phyloP scores from a whole-genome alignment of 2,113 vertebrate species.

The Pungitius pungitius region DNA sequence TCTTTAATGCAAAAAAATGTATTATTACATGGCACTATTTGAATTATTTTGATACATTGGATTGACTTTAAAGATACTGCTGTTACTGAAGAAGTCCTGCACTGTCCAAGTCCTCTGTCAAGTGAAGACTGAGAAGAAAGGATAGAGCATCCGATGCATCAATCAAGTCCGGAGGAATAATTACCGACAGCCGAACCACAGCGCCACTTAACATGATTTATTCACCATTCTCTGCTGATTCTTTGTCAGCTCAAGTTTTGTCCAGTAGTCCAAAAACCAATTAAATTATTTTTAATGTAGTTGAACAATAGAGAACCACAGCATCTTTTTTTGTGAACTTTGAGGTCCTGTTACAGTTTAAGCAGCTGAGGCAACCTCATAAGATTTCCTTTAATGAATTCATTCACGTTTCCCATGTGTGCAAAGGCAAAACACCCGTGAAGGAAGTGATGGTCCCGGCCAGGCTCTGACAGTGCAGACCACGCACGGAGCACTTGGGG shows the following conservation, averaged over 20 bases:
- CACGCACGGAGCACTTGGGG: slow-evolving; percentile 39
- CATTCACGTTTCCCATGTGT: background rate
- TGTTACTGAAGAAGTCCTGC: background rate
- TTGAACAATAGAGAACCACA: background rate
- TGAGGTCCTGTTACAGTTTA: background rate
- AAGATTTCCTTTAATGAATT: background rate
- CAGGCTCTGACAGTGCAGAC: slow-evolving; percentile 21
- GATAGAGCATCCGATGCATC: background rate
- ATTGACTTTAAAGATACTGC: background rate
- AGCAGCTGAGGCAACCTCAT: background rate
- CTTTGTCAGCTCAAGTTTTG: background rate
- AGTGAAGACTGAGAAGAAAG: background rate
- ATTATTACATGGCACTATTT: background rate
- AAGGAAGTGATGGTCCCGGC: slow-evolving; percentile 30
- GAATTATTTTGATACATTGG: background rate
- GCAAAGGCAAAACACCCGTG: slow-evolving; percentile 5
- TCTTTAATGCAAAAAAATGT: background rate
- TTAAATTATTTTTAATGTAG: background rate
- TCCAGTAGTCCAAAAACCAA: background rate
- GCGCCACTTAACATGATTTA: background rate
- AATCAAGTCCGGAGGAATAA: background rate
- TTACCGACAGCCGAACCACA: background rate
- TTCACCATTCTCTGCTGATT: background rate
- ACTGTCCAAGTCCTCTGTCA: background rate
- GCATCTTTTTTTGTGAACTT: background rate